Evolutionary conservation across 1,140 invertebrate genomes (phyloP).

Genomic region (Pseudachorutes palmiensis): DNA sequence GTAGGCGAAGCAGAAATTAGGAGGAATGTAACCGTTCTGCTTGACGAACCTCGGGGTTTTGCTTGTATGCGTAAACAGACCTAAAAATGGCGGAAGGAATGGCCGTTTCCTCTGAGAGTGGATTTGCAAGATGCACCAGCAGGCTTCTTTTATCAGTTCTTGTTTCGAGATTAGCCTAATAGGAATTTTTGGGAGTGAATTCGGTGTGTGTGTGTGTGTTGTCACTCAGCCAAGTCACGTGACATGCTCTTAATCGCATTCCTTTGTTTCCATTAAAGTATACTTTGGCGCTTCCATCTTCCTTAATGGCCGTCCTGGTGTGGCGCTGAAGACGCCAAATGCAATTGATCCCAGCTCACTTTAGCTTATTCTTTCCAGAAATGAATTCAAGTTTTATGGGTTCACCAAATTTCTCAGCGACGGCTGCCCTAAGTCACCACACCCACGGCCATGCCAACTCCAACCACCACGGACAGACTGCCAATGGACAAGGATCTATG

Average conservation of each 20-base stretch:
- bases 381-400: constrained; percentile 34
- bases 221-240: neutral
- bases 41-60: neutral
- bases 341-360: too few relatives aligned
- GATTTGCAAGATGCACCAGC: neutral
- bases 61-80: neutral
- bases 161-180: neutral
- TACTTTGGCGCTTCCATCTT: too few relatives aligned
- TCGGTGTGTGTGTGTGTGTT: neutral
- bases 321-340: neutral
- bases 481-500: neutral
- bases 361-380: constrained; percentile 26
- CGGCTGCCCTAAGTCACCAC: constrained; percentile 33
- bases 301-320: neutral
- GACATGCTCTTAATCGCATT: neutral
- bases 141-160: neutral
- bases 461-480: neutral
- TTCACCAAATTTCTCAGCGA: constrained; percentile 35
- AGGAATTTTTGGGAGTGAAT: constrained; percentile 6
- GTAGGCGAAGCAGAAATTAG: constrained; percentile 18
- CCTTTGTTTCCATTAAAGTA: neutral
- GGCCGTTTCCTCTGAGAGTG: neutral
- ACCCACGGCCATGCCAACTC: constrained; percentile 15
- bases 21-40: neutral
- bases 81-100: neutral